Conservation (phyloP, 2,888 invertebrate species). For the Reticulitermes lucifugus region DNA sequence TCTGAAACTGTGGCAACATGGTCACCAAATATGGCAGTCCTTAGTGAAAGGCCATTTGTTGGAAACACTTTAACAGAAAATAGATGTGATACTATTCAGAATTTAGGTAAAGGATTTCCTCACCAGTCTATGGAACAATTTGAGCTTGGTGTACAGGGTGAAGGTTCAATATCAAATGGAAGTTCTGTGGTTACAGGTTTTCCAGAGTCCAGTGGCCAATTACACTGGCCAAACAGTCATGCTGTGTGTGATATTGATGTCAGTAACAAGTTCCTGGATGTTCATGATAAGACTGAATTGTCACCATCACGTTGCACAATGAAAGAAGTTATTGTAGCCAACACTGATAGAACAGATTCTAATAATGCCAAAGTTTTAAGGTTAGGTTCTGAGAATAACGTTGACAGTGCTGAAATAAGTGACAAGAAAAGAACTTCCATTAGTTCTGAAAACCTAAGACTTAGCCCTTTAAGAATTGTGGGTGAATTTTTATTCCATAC, state of each 20-base stretch:
- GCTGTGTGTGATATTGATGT: conserved; percentile 58
- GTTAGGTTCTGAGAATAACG: conserved; percentile 36
- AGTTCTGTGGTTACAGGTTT: too few species aligned
- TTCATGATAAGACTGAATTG: conserved; percentile 42
- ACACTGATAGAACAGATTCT: conserved; percentile 17
- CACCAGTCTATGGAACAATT: background rate
- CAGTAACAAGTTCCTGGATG: conserved; percentile 43
- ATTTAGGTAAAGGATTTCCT: background rate
- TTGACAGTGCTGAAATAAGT: conserved; percentile 51
- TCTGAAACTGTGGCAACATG: background rate
- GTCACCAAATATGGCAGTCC: background rate
- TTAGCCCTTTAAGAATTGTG: conserved; percentile 64
- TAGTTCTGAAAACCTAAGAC: conserved; percentile 59
- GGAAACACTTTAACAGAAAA: background rate
- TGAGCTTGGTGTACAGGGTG: background rate
- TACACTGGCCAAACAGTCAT: background rate
- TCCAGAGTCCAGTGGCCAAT: background rate
- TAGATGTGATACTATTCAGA: background rate
- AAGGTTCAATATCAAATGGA: background rate
- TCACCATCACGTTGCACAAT: background rate
- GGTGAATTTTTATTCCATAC: conserved; percentile 63
- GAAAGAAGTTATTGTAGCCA: conserved; percentile 21
- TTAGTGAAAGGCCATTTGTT: background rate
- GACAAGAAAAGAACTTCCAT: conserved; percentile 53
- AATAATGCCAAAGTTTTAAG: background rate